Evolutionary conservation across 2,888 invertebrate species (phyloP).

Genomic region (Tipula confusa): DNA sequence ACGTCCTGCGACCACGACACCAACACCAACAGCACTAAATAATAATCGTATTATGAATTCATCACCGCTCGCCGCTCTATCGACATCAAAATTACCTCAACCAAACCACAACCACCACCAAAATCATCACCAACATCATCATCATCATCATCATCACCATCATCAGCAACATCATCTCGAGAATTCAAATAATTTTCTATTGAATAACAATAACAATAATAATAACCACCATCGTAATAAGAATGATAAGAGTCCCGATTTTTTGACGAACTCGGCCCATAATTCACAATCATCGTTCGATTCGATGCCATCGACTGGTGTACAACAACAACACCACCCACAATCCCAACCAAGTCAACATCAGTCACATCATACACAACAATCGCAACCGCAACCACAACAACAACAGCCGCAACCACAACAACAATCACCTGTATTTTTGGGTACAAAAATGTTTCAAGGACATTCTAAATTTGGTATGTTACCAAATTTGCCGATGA

Average conservation of each 20-base stretch:
- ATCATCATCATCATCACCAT: neutral
- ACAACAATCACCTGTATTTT: conserved; percentile 16
- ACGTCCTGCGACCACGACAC: conserved; percentile 8
- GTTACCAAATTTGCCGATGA: conserved; percentile 49
- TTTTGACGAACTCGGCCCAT: neutral
- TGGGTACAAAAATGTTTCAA: conserved; percentile 30
- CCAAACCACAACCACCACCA: neutral
- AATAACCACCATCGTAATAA: neutral
- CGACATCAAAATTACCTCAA: conserved; percentile 4
- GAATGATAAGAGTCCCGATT: conserved; percentile 21
- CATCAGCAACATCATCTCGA: neutral
- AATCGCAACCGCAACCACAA: neutral
- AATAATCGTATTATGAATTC: conserved; percentile 4
- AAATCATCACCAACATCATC: neutral
- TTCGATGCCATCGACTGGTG: neutral
- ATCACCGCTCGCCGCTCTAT: neutral
- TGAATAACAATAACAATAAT: neutral
- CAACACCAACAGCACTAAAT: neutral
- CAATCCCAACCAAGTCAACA: neutral
- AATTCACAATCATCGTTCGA: conserved; percentile 25
- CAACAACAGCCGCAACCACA: neutral
- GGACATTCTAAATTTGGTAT: conserved; percentile 48
- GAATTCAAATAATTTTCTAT: conserved; percentile 12
- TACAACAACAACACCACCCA: neutral
- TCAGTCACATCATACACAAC: neutral